Base-by-base conservation (phyloP, 2,797 vertebrate genomes). In the Pristis pectinata region DNA sequence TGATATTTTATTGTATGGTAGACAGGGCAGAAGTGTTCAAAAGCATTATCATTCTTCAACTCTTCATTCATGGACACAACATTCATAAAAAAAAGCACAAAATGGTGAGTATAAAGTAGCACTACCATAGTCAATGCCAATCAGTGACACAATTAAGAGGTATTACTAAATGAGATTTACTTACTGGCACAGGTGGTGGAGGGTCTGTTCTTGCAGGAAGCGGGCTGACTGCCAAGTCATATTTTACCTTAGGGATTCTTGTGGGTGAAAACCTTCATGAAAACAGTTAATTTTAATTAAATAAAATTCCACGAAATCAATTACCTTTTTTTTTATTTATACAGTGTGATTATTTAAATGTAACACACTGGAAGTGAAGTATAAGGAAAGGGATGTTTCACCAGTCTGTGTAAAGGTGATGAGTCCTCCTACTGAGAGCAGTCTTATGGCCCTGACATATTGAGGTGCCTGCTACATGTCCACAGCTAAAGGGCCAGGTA, bases 221-320 rank as follows among this genome's bases (percentile, higher is more conserved):
- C 37, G 95, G 94, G 13, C 95, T 95, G 79, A 97, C 96, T 67
- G 95, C 96, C 95, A 97, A 96, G 95, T 98, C 96, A 0, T 98
- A 97, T 92, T 97, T 97, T 37, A 97, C 94, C 30, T 97, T 97
- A 37, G 97, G 97, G 89, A 98, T 96, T 96, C 98, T 97, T n/a
- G 97, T 97, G 49, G 97, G 96, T 56, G 95, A 96, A 96, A 98
- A 98, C 95, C 96, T 98, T 82, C 96, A 82, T 94, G 85, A 96
- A 95, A 95, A 70, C 64, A 44, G 83, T 64, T 34, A 53, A 53
- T 94, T 94, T 74, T 56, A 94, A 53, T 94, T 76, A 34, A 76
- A 94, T 94, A 30, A 76, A 64, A 72, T 27, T 93, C 19, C 37
- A 70, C 64, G 24, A 7, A 76, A 76, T n/a, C 44, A 76, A 76